These are phyloP conservation scores for Ptychoptera contaminata DNA, from an alignment of 2,888 invertebrate species.

Conservation along the genomic window DNA sequence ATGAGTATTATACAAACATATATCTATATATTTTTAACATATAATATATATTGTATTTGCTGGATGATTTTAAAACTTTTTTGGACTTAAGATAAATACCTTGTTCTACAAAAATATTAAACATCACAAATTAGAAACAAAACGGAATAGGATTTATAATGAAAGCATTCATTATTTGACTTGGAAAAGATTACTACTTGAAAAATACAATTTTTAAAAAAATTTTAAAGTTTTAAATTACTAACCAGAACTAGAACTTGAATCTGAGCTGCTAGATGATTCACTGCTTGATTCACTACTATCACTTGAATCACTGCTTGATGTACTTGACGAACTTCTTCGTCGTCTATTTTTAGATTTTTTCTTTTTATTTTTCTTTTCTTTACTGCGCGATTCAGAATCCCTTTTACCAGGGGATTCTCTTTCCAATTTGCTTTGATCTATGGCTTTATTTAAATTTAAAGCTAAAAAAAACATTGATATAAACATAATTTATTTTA, in stretches of 20 bases:
- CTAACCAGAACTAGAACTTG: neutral
- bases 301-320: constrained; percentile 28
- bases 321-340: constrained; percentile 36
- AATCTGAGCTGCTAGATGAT: constrained; percentile 39
- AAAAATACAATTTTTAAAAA: neutral
- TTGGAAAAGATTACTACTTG: too few relatives aligned
- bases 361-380: constrained; percentile 44
- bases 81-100: too few relatives aligned
- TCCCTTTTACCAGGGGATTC: constrained; percentile 15
- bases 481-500: too few relatives aligned
- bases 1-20: too few relatives aligned
- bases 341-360: constrained; percentile 44
- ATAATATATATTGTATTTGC: too few relatives aligned
- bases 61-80: too few relatives aligned
- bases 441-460: constrained; percentile 6
- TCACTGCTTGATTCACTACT: constrained; percentile 48
- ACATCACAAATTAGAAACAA: too few relatives aligned
- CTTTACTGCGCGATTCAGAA: constrained; percentile 27
- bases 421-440: constrained; percentile 4
- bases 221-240: neutral
- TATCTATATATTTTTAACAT: too few relatives aligned
- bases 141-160: too few relatives aligned
- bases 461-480: constrained; percentile 11
- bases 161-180: too few relatives aligned
- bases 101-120: too few relatives aligned